A percentile compares a stretch with the other conserved stretches of the same genome.
Conservation (phyloP, 1,140 invertebrate species). For the Dolichoris vasculosae region DNA sequence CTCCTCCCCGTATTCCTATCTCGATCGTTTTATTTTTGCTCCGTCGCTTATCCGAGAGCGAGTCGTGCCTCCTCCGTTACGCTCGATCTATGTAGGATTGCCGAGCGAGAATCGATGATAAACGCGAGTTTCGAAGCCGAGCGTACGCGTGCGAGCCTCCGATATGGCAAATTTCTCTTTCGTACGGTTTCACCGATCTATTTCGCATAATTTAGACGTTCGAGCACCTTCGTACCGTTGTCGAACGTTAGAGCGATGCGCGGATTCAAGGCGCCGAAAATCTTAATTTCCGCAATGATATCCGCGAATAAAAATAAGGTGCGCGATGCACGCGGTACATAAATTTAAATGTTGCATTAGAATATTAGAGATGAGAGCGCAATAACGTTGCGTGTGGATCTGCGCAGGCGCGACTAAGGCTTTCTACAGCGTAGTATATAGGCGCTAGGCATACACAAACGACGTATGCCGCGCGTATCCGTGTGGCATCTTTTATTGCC, state of each 20-base stretch:
- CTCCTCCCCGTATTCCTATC: too few species aligned
- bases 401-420: neutral
- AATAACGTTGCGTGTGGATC: neutral
- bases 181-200: neutral
- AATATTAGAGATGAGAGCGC: neutral
- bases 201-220: neutral
- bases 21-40: too few species aligned
- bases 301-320: neutral
- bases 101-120: too few species aligned
- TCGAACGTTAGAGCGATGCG: too few species aligned
- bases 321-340: neutral
- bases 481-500: constrained; percentile 26
- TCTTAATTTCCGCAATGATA: neutral
- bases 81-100: too few species aligned
- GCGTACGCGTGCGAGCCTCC: too few species aligned
- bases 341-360: constrained; percentile 2
- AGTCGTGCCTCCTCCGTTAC: too few species aligned
- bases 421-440: neutral
- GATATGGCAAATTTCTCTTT: too few species aligned
- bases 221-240: too few species aligned
- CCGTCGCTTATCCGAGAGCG: too few species aligned
- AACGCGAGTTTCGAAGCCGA: too few species aligned
- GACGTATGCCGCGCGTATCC: neutral
- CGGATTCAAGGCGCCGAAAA: too few species aligned
- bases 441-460: neutral